Evolutionary conservation across 2,888 invertebrate species (phyloP), one percentile per base, ranked within the genome.

Genomic region (Phanerotoma sp.): DNA sequence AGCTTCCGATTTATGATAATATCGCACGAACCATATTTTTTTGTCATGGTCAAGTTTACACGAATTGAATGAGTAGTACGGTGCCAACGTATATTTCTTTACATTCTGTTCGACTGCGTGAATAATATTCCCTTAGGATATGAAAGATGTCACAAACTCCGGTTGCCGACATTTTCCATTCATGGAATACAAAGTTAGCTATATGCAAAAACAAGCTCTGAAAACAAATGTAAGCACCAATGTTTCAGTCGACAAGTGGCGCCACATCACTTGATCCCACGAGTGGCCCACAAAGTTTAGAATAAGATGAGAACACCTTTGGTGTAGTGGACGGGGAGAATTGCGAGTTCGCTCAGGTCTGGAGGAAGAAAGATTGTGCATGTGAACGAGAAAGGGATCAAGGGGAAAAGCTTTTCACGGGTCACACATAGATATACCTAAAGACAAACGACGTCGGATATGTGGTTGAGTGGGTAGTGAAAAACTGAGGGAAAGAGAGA

Each of bases 161-260:
- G 40, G 47, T 50, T 16, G 45, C 48, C 20, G 25, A 25, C 22
- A 40, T 41, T 38, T 45, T 37, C 40, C 32, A 38, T 44, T 45
- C 45, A 45, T 45, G 32, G 45, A 30, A 45, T 16, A 32, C 18
- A 10, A 32, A 25, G 45, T 30, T 38, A 35, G 21, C 9, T 46
- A 30, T 21, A 46, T n/a, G 37, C 25, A 35, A 47, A 47, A 47
- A 47, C 37, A 47, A 37, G 18, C 21, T 5, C 6, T n/a, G 35
- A 21, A 21, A 37, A 37, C 35, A 22, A 37, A 47, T 35, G 37
- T 37, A 16, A 22, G 46, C 46, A 49, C 58, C 50, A 57, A 67
- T n/a, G n/a, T n/a, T 61, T 65, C 54, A 53, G 56, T 70, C 67
- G 72, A 66, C 71, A 71, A 73, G 74, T 74, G 73, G 73, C 74